phyloP scores from a whole-genome alignment of 2,888 invertebrate species.

The Drepanosiphum platanoidis region DNA sequence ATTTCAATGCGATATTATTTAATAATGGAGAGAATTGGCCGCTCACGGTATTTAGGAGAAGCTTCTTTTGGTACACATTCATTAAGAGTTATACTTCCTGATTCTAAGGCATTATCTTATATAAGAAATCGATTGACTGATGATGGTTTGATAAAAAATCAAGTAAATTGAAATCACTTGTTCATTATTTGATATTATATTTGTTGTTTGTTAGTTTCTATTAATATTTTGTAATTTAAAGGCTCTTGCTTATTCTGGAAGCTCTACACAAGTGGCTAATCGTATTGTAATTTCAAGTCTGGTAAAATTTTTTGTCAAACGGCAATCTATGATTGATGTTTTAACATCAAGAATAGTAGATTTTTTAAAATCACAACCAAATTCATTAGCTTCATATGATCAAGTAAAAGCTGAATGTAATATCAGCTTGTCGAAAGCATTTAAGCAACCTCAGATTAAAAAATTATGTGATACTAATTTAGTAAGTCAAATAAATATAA shows the following conservation, averaged over 20 bases:
- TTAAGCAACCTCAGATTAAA: slow-evolving; percentile 54
- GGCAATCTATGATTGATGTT: slow-evolving; percentile 70
- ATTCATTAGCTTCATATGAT: slow-evolving; percentile 70
- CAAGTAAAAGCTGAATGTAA: slow-evolving; percentile 69
- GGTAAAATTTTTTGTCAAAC: slow-evolving; percentile 73
- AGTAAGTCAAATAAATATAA: slow-evolving; percentile 64
- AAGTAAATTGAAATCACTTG: slow-evolving; percentile 14
- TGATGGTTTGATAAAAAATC: slow-evolving; percentile 50
- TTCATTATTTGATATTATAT: background rate
- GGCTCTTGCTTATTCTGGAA: slow-evolving; percentile 67
- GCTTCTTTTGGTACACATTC: slow-evolving; percentile 75
- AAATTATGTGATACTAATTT: slow-evolving; percentile 51
- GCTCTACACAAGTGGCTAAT: slow-evolving; percentile 69
- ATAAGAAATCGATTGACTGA: slow-evolving; percentile 70
- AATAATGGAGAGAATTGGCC: slow-evolving; percentile 79
- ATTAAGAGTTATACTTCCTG: slow-evolving; percentile 70
- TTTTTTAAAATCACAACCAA: slow-evolving; percentile 70
- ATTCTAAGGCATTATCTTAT: slow-evolving; percentile 74
- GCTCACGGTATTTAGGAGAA: slow-evolving; percentile 77
- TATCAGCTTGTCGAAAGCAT: slow-evolving; percentile 68
- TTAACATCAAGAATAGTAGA: slow-evolving; percentile 71
- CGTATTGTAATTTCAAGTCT: slow-evolving; percentile 72
- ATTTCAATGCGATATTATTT: slow-evolving; percentile 74
- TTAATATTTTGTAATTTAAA: slow-evolving; percentile 16
- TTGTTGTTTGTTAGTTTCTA: background rate